These are phyloP conservation scores for Oncorhynchus gorbuscha DNA, from an alignment of 2,113 vertebrate species.

Conservation along the genomic window DNA sequence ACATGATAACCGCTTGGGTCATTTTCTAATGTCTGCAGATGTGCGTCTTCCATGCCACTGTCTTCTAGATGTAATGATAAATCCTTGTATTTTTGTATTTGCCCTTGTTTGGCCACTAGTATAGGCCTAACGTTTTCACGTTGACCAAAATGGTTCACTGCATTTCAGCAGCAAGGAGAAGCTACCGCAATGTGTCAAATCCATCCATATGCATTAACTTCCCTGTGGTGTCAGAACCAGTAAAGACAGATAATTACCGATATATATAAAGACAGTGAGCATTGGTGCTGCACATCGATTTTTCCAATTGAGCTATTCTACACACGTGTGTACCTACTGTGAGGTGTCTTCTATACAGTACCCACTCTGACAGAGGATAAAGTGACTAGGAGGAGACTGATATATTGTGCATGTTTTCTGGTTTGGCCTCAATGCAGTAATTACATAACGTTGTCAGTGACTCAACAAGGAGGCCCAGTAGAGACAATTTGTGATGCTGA, in stretches of 20 bases:
- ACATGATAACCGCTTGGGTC: neutral
- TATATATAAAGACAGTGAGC: neutral
- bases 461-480: slow-evolving; percentile 36
- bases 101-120: neutral
- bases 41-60: neutral
- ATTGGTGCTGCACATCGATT: slow-evolving; percentile 21
- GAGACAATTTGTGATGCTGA: slow-evolving; percentile 26
- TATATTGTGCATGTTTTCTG: neutral
- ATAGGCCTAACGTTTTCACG: neutral
- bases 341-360: slow-evolving; percentile 8
- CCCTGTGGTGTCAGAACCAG: slow-evolving; percentile 38
- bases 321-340: neutral
- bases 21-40: neutral
- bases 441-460: slow-evolving; percentile 52
- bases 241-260: slow-evolving; percentile 33
- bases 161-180: slow-evolving; percentile 33
- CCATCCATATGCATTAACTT: slow-evolving; percentile 44
- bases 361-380: neutral
- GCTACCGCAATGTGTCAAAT: slow-evolving; percentile 47
- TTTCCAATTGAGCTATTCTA: slow-evolving; percentile 4
- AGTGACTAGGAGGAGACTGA: neutral
- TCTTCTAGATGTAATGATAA: slow-evolving; percentile 10
- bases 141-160: slow-evolving; percentile 13
- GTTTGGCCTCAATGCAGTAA: slow-evolving; percentile 33
- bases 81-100: neutral